These are phyloP conservation scores for Natator depressus DNA, from an alignment of 2,113 vertebrate species.

Conservation along the genomic window DNA sequence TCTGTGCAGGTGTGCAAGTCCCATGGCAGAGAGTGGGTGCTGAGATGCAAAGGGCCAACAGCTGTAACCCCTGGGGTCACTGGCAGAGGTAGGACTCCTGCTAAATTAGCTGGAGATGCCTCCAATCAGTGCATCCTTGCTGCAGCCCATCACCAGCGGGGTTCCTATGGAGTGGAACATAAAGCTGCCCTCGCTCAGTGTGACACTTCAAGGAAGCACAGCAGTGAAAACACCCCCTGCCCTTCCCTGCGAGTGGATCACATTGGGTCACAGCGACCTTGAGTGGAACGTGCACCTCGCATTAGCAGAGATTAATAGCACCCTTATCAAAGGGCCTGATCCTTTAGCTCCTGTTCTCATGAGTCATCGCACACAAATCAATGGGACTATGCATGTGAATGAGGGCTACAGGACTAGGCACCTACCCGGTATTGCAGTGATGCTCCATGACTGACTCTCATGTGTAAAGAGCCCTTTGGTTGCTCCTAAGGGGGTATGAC, in stretches of 20 bases:
- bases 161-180: not conserved
- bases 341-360: not conserved
- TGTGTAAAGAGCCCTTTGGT: not conserved
- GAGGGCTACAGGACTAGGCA: not conserved
- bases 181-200: not conserved
- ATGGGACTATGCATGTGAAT: not conserved
- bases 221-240: rapidly evolving
- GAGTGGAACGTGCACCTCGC: not conserved
- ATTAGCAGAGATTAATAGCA: not conserved
- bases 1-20: not conserved
- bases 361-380: not conserved
- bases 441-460: not conserved
- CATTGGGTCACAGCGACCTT: not conserved
- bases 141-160: no score
- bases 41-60: not conserved
- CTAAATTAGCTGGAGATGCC: not conserved
- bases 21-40: not conserved
- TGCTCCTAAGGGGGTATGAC: not conserved
- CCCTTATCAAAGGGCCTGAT: not conserved
- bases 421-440: not conserved
- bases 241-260: not conserved
- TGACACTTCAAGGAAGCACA: not conserved
- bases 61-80: not conserved
- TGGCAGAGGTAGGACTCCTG: not conserved
- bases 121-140: not conserved